These are phyloP conservation scores for Podargus strigoides DNA, from an alignment of 2,797 vertebrate species.

Conservation along the genomic window DNA sequence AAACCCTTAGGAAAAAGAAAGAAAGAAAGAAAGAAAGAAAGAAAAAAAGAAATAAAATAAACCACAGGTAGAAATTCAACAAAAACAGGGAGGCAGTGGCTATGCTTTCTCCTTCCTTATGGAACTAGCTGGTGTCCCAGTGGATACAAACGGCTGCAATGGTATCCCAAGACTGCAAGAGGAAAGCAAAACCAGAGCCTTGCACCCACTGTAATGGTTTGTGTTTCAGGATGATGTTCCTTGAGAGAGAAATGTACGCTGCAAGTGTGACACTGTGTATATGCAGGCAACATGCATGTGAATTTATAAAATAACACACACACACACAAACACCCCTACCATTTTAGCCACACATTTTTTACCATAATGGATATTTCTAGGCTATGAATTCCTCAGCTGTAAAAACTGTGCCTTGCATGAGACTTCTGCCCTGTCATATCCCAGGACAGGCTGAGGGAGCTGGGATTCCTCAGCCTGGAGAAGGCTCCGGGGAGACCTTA, in stretches of 20 bases:
- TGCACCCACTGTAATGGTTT: background rate
- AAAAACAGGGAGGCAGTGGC: background rate
- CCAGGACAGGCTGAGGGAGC: too few relatives aligned
- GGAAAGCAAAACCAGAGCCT: background rate
- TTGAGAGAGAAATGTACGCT: background rate
- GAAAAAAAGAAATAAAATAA: background rate
- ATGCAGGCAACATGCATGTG: background rate
- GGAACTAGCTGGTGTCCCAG: background rate
- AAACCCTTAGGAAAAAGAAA: background rate
- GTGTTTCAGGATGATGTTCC: background rate
- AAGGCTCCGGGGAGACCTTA: too few relatives aligned
- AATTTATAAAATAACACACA: background rate
- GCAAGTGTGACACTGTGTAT: background rate
- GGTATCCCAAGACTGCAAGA: background rate
- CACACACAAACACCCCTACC: background rate
- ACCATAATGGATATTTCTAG: accelerated
- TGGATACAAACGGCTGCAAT: background rate
- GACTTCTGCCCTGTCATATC: background rate
- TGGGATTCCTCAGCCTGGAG: too few relatives aligned
- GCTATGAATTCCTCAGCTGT: background rate
- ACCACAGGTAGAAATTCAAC: background rate
- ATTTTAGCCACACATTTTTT: background rate
- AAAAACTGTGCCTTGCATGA: background rate
- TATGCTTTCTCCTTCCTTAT: background rate
- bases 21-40: too few relatives aligned